Conservation (phyloP, 35 echinoderm and acorn worm species). For the Hemicentrotus pulcherrimus region DNA sequence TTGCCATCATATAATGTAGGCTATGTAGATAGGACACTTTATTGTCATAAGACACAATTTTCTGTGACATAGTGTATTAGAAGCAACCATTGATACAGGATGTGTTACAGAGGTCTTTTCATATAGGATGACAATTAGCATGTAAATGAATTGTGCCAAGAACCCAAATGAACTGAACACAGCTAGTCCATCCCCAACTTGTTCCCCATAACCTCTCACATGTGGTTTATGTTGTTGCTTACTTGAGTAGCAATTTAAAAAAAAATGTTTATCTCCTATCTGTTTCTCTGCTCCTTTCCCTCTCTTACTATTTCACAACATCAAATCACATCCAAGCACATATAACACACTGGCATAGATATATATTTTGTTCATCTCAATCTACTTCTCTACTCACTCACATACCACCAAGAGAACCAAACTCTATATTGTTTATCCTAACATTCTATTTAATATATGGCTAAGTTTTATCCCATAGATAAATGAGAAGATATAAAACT, state of each 20-base stretch:
- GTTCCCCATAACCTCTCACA: not conserved
- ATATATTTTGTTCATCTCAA: too few species aligned
- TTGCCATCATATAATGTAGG: too few species aligned
- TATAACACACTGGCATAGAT: too few species aligned
- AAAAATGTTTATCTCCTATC: not conserved
- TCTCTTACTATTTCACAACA: not conserved
- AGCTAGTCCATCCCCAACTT: not conserved
- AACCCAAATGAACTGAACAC: constrained; percentile 29
- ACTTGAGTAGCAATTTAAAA: not conserved
- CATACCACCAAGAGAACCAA: not conserved
- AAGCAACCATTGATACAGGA: not conserved
- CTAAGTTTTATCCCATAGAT: too few species aligned
- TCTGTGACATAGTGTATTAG: constrained; percentile 10
- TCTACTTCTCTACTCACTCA: not conserved
- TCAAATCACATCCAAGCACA: not conserved
- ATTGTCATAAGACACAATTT: not conserved
- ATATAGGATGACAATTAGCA: constrained; percentile 42
- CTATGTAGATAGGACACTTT: not conserved
- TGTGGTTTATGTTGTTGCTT: not conserved
- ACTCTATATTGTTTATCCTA: not conserved
- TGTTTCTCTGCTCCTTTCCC: not conserved
- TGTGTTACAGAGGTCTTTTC: constrained; percentile 22
- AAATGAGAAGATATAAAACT: too few species aligned
- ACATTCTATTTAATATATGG: too few species aligned
- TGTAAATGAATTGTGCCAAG: constrained; percentile 46